Percentiles rank a stretch among this genome's conserved stretches.
These are phyloP conservation scores for Mustela lutreola DNA, from an alignment of 2,113 vertebrate genomes.

Conservation along the genomic window DNA sequence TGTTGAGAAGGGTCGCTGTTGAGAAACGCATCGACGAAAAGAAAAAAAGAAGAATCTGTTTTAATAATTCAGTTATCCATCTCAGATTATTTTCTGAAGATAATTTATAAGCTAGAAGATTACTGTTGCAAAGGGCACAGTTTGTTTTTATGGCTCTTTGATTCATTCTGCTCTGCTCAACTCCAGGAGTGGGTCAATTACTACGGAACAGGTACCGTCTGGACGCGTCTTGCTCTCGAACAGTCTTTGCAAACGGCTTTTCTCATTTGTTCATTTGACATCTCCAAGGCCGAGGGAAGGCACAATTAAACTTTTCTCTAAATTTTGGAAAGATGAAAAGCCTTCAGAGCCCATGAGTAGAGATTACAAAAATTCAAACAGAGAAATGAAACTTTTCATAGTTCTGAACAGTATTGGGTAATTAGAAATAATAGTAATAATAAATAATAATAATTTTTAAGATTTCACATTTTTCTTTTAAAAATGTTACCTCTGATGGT, in stretches of 20 bases:
- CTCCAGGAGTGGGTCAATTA: not conserved
- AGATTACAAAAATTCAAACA: slow-evolving; percentile 1
- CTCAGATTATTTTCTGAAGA: slow-evolving; percentile 3
- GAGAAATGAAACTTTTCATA: slow-evolving; percentile 27
- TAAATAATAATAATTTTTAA: not conserved
- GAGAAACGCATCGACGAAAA: not conserved
- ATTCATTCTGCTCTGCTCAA: not conserved
- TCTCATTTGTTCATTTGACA: not conserved
- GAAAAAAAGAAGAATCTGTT: not conserved
- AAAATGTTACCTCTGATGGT: not conserved
- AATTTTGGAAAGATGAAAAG: not conserved
- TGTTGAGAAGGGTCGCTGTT: not conserved
- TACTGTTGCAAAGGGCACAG: not conserved
- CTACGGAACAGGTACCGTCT: not conserved
- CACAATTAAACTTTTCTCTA: not conserved
- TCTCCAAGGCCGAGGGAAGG: not conserved
- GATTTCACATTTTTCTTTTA: not conserved
- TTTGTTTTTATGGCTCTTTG: not conserved
- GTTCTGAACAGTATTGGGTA: slow-evolving; percentile 25
- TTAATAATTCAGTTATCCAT: not conserved
- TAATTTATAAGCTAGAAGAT: not conserved
- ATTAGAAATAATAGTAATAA: not conserved
- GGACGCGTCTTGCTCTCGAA: not conserved
- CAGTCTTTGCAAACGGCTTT: not conserved
- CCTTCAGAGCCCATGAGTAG: not conserved